Conservation (phyloP, 2,113 vertebrate species). For the Phyllostomus discolor region DNA sequence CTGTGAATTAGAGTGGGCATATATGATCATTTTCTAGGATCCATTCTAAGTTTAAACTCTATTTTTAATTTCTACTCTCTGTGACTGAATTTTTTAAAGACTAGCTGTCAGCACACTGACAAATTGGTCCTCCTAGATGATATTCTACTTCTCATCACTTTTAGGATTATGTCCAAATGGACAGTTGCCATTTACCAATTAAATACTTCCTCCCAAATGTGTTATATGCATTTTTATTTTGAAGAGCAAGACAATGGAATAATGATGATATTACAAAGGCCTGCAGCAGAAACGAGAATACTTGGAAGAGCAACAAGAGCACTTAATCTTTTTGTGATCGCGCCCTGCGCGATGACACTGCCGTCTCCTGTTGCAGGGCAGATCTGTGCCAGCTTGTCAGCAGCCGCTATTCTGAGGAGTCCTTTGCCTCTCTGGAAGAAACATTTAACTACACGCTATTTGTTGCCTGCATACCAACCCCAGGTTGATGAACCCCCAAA, state of each 20-base stretch:
- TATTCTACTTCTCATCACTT: background rate
- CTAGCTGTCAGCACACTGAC: background rate
- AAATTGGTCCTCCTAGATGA: background rate
- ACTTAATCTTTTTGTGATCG: background rate
- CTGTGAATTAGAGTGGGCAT: background rate
- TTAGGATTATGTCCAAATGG: background rate
- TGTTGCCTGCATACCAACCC: background rate
- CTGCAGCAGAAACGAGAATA: background rate
- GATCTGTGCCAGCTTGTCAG: background rate
- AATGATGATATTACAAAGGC: background rate
- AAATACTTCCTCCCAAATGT: background rate
- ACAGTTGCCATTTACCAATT: conserved; percentile 2
- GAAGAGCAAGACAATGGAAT: background rate
- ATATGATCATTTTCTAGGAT: conserved; percentile 29
- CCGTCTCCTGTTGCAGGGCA: background rate
- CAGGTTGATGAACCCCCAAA: background rate
- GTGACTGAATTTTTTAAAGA: conserved; percentile 4
- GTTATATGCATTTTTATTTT: background rate
- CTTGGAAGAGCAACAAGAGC: background rate
- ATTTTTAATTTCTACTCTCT: conserved; percentile 37
- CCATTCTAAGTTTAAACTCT: conserved; percentile 4
- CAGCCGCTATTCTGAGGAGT: background rate
- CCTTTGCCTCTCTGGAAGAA: conserved; percentile 4
- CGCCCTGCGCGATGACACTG: background rate
- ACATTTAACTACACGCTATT: background rate